Evolutionary conservation across 2,797 vertebrate species (phyloP).

Genomic region (Sebastes minor): DNA sequence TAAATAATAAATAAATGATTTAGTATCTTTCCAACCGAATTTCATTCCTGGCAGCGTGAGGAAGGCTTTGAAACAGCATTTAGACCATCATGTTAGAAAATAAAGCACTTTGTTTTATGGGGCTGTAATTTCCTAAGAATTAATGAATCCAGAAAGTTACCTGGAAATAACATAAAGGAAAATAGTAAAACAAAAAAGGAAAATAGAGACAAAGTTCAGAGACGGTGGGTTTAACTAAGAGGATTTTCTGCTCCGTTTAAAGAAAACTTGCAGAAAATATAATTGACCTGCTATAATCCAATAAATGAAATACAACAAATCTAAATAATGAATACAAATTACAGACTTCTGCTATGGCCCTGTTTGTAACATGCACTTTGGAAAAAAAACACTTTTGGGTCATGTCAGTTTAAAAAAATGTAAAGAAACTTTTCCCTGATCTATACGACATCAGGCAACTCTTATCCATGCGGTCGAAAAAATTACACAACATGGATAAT

Average conservation of each 20-base stretch:
- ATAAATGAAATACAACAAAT: background rate
- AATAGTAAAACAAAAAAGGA: too few relatives aligned
- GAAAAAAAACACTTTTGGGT: background rate
- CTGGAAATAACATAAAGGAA: background rate
- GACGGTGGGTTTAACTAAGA: background rate
- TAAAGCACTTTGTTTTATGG: background rate
- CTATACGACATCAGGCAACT: background rate
- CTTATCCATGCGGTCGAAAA: background rate
- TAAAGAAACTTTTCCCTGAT: background rate
- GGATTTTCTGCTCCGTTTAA: background rate
- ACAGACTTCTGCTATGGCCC: background rate
- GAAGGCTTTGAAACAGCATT: background rate
- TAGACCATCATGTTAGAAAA: background rate
- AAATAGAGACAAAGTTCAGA: background rate
- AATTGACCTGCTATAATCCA: background rate
- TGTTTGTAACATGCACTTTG: background rate
- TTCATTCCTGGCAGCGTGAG: background rate
- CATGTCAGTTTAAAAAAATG: background rate
- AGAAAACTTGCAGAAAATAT: background rate
- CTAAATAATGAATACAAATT: background rate
- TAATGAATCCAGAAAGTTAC: background rate
- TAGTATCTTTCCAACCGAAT: background rate
- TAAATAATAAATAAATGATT: background rate
- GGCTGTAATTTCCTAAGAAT: background rate
- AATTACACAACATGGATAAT: background rate